A percentile compares a stretch with the other conserved stretches of the same genome.
Conservation (phyloP, 2,888 invertebrate genomes). For the Ditula angustiorana region DNA sequence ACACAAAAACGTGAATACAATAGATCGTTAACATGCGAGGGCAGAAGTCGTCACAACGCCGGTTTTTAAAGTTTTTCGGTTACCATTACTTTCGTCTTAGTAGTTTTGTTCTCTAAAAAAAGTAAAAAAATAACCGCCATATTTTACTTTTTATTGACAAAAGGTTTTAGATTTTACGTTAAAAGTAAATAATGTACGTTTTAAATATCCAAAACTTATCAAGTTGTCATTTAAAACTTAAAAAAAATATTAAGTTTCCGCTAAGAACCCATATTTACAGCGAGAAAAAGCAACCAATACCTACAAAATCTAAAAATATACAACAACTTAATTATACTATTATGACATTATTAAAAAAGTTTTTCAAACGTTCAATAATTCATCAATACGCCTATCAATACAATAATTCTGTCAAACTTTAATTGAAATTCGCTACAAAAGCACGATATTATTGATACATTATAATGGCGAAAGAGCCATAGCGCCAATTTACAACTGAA, state of each 20-base stretch:
- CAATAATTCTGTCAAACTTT: constrained; percentile 84
- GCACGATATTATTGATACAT: constrained; percentile 82
- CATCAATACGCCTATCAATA: constrained; percentile 79
- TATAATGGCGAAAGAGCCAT: constrained; percentile 80
- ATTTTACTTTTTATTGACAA: no score
- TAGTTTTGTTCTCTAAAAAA: background rate
- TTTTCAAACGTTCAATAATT: constrained; percentile 67
- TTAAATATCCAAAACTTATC: no score
- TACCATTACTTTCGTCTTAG: background rate
- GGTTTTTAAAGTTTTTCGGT: constrained; percentile 11
- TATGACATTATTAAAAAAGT: constrained; percentile 59
- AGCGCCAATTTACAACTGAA: constrained; percentile 81
- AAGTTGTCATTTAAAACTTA: no score
- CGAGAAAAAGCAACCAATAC: background rate
- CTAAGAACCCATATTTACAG: background rate
- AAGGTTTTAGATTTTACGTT: background rate
- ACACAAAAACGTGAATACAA: constrained; percentile 30
- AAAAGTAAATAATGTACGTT: background rate
- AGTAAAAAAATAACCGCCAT: background rate
- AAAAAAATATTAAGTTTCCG: background rate
- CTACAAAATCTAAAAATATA: constrained; percentile 29
- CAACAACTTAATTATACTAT: constrained; percentile 56
- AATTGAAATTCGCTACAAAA: constrained; percentile 81
- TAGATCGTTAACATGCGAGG: constrained; percentile 31
- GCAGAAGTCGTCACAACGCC: constrained; percentile 10